A percentile compares a stretch with the other conserved stretches of the same genome.
Conservation (phyloP, 2,797 vertebrate genomes). For the Diplodus sargus region DNA sequence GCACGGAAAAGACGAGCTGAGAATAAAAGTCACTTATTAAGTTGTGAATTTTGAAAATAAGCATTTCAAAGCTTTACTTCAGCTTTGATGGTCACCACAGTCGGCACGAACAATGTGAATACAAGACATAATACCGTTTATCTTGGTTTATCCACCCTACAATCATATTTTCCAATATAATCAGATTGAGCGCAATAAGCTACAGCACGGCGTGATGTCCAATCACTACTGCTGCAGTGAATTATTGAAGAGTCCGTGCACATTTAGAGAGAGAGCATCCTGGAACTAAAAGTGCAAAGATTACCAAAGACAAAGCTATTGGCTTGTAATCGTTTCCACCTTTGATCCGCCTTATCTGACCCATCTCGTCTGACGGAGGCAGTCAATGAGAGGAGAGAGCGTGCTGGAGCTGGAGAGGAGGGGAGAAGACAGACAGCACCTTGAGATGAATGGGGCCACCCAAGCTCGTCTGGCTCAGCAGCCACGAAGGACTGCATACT, state of each 20-base stretch:
- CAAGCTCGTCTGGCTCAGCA: conserved; percentile 58
- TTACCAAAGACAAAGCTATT: conserved; percentile 28
- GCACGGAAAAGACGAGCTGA: neutral
- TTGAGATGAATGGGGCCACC: conserved; percentile 70
- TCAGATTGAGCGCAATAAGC: conserved; percentile 2
- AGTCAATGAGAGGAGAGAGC: neutral
- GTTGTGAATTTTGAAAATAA: neutral
- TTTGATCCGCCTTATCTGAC: conserved; percentile 45
- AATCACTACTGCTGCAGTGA: conserved; percentile 2
- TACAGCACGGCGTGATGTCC: conserved; percentile 4
- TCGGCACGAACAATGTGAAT: neutral
- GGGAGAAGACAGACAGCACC: conserved; percentile 56
- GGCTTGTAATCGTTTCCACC: conserved; percentile 41
- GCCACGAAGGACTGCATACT: conserved; percentile 76
- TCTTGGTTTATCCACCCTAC: neutral
- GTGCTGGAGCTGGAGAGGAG: conserved; percentile 8
- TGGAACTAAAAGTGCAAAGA: conserved; percentile 21
- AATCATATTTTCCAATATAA: conserved; percentile 5
- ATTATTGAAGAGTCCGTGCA: conserved; percentile 6
- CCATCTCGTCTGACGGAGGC: conserved; percentile 33
- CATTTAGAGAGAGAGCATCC: conserved; percentile 7
- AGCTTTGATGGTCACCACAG: neutral
- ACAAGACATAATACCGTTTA: neutral
- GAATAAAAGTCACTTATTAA: neutral
- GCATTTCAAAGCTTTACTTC: conserved; percentile 3